phyloP scores from a whole-genome alignment of 2,797 vertebrate genomes.

The Hypotaenidia philippensis region DNA sequence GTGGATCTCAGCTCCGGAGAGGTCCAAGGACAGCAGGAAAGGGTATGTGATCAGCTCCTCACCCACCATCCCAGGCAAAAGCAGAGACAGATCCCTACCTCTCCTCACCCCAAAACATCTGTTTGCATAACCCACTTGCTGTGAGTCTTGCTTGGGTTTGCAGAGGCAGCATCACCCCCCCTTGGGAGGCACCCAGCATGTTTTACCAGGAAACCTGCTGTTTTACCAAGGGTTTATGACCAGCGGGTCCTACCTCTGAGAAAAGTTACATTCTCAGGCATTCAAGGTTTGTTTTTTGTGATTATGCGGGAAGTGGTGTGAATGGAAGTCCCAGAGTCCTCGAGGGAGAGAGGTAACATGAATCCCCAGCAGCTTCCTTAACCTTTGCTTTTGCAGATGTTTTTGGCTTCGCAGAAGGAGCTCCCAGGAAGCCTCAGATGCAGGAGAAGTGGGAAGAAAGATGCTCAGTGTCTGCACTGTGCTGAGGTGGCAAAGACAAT shows the following conservation, averaged over 20 bases:
- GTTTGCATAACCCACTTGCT: neutral
- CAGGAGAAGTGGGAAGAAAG: slow-evolving; percentile 5
- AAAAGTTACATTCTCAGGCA: slow-evolving; percentile 24
- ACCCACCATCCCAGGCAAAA: neutral
- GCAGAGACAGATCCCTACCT: neutral
- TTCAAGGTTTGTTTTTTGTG: slow-evolving; percentile 37
- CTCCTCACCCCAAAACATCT: neutral
- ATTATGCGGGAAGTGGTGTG: slow-evolving; percentile 5
- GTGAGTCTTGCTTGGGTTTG: slow-evolving; percentile 17
- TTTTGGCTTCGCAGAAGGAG: neutral
- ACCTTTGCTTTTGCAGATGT: slow-evolving; percentile 67
- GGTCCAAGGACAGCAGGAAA: neutral
- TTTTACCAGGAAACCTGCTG: slow-evolving; percentile 56
- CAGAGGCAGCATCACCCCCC: neutral
- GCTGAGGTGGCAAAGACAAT: neutral
- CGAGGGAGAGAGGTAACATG: slow-evolving; percentile 16
- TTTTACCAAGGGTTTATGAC: slow-evolving; percentile 56
- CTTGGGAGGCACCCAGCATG: neutral
- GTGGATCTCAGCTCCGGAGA: neutral
- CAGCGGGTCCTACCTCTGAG: slow-evolving; percentile 19
- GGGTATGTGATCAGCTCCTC: neutral
- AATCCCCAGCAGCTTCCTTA: slow-evolving; percentile 57
- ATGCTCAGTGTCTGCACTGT: neutral
- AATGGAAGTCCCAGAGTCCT: slow-evolving; percentile 6
- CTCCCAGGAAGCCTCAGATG: slow-evolving; percentile 28